phyloP scores from a whole-genome alignment of 2,888 invertebrate species.

The Tortrix viridana region DNA sequence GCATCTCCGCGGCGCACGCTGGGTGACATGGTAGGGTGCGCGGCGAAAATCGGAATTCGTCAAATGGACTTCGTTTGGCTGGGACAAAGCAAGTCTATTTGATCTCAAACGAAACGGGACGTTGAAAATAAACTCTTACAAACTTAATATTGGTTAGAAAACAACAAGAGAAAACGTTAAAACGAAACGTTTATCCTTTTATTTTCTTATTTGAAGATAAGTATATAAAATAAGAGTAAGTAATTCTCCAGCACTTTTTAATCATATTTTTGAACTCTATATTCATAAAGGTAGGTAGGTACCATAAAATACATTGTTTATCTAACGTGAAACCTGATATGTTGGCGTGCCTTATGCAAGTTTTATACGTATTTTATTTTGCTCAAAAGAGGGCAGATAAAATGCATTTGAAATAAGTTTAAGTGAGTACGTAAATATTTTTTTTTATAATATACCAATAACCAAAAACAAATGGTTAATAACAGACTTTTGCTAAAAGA shows the following conservation, averaged over 20 bases:
- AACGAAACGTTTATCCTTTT: neutral
- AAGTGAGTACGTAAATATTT: too few species aligned
- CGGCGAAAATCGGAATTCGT: constrained; percentile 47
- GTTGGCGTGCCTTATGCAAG: constrained; percentile 55
- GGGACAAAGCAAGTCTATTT: constrained; percentile 75
- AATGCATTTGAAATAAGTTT: too few species aligned
- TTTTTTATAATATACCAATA: too few species aligned
- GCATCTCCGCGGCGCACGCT: constrained; percentile 50
- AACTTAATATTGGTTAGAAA: constrained; percentile 13
- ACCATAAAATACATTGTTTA: constrained; percentile 43
- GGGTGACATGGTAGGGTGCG: constrained; percentile 42
- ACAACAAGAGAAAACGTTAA: constrained; percentile 3
- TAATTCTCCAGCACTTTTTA: too few species aligned
- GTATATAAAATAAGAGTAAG: constrained; percentile 30
- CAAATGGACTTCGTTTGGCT: constrained; percentile 76
- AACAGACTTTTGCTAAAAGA: constrained; percentile 54
- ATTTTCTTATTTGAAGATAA: constrained; percentile 17
- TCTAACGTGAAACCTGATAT: constrained; percentile 52
- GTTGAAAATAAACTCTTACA: constrained; percentile 24
- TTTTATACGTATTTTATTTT: constrained; percentile 42
- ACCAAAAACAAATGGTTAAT: too few species aligned
- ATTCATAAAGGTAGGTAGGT: constrained; percentile 50
- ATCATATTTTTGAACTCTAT: constrained; percentile 37
- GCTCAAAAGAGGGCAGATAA: too few species aligned
- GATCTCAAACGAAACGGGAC: constrained; percentile 43